phyloP scores from a whole-genome alignment of 2,888 invertebrate species.

The Orchestes rusci region DNA sequence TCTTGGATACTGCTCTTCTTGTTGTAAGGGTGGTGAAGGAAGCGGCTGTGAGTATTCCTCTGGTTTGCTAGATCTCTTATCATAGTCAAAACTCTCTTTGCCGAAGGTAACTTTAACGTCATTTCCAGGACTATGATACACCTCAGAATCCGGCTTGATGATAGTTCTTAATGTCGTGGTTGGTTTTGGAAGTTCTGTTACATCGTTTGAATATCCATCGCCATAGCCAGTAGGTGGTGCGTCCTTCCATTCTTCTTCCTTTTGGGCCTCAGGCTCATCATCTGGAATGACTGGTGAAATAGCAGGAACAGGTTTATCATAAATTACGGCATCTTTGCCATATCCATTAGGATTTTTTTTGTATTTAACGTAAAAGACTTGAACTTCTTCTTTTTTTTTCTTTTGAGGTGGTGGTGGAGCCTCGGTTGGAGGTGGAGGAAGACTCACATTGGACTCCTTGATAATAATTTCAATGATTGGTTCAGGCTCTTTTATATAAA shows the following conservation, averaged over 20 bases:
- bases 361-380: conserved; percentile 87
- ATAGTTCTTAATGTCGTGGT: conserved; percentile 77
- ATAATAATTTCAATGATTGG: conserved; percentile 90
- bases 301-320: conserved; percentile 75
- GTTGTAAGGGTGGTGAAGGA: conserved; percentile 19
- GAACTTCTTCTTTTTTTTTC: conserved; percentile 74
- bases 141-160: conserved; percentile 80
- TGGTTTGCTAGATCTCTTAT: conserved; percentile 42
- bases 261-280: conserved; percentile 35
- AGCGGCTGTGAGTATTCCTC: conserved; percentile 41
- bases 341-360: conserved; percentile 72
- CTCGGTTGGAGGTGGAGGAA: conserved; percentile 57
- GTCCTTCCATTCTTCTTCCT: conserved; percentile 43
- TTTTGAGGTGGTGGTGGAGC: conserved; percentile 49
- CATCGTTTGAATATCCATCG: conserved; percentile 16
- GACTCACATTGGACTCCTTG: conserved; percentile 77
- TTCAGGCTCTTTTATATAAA: conserved; percentile 67
- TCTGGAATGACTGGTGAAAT: conserved; percentile 59
- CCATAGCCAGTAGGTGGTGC: conserved; percentile 41
- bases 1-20: conserved; percentile 23
- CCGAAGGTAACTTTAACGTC: conserved; percentile 80
- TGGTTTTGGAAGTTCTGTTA: conserved; percentile 47
- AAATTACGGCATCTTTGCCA: conserved; percentile 64
- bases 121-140: conserved; percentile 66
- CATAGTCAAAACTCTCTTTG: conserved; percentile 51